Evolutionary conservation across 2,888 invertebrate genomes (phyloP), one percentile per base, ranked within the genome.

Genomic region (Ecliptopera silaceata): DNA sequence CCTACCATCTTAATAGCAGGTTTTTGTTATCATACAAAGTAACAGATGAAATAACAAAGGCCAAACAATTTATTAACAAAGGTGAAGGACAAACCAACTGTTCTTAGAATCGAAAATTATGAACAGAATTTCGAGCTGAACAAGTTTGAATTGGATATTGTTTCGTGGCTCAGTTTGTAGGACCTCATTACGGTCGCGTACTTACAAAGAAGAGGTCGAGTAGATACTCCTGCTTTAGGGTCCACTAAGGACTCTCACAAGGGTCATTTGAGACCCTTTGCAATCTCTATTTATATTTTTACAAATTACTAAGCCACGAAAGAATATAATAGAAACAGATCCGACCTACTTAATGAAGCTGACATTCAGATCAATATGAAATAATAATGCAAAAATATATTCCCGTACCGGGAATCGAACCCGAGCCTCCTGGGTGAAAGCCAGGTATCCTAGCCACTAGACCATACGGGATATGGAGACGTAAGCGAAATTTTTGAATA

Each of bases 401-500:
- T 93, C 93, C 93, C 93, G 92, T 93, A 93, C 93, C 93, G 93
- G 93, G 93, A 93, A 93, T 94, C 93, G 93, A 94, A 93, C 93
- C 93, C 93, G 93, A 93, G 93, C 93, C 93, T 94, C 93, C 93
- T 93, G 93, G 93, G 93, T 93, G 93, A 93, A 92, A 93, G 93
- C 93, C 93, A 93, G 93, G 93, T 93, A 93, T 93, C 93, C 93
- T 93, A 93, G 93, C 93, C 93, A 93, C 93, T 93, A 93, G 93
- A 93, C 92, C 92, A 92, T 92, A 92, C 92, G 92, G 92, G 92
- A 92, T 64, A 17, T 79, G 15, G 0, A 0, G 2, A 1, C 0
- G 0, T 0, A 0, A 0, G 11, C 43, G 45, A 64, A 64, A 46
- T 61, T 13, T 42, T 13, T 11, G 22, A 4, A 34, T 29, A 39